phyloP scores from a whole-genome alignment of 2,113 vertebrate species.

The Lontra canadensis region DNA sequence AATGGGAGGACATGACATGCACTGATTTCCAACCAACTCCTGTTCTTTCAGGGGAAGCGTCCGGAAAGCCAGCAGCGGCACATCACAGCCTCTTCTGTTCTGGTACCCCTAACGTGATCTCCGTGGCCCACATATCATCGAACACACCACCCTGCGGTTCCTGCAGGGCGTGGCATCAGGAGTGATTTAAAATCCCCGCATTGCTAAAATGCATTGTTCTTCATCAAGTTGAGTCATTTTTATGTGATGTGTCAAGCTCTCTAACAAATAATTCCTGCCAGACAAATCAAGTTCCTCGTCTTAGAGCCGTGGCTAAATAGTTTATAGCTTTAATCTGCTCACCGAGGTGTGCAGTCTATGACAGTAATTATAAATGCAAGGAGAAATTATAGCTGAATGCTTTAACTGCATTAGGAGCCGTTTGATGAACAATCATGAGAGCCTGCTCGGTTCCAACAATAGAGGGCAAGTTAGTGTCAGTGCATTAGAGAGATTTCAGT shows the following conservation, averaged over 20 bases:
- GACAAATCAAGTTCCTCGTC: constrained; percentile 97
- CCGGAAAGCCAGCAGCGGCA: constrained; percentile 54
- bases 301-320: constrained; percentile 98
- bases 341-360: constrained; percentile 99
- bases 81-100: constrained; percentile 69
- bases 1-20: neutral
- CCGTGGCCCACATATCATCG: constrained; percentile 83
- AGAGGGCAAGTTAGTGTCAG: constrained; percentile 99
- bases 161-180: constrained; percentile 85
- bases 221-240: constrained; percentile 92
- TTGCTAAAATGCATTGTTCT: constrained; percentile 90
- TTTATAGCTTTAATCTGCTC: constrained; percentile 99
- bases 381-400: constrained; percentile 99
- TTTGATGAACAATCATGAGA: constrained; percentile 99
- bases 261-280: constrained; percentile 96
- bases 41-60: neutral
- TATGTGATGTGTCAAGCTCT: constrained; percentile 94
- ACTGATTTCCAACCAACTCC: constrained; percentile 51
- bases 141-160: constrained; percentile 86
- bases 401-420: constrained; percentile 99
- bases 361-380: constrained; percentile 99
- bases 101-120: constrained; percentile 81
- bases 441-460: constrained; percentile 98
- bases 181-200: constrained; percentile 90
- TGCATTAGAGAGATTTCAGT: constrained; percentile 95